Conservation (phyloP, 2,113 vertebrate species). For the Tetrax tetrax region DNA sequence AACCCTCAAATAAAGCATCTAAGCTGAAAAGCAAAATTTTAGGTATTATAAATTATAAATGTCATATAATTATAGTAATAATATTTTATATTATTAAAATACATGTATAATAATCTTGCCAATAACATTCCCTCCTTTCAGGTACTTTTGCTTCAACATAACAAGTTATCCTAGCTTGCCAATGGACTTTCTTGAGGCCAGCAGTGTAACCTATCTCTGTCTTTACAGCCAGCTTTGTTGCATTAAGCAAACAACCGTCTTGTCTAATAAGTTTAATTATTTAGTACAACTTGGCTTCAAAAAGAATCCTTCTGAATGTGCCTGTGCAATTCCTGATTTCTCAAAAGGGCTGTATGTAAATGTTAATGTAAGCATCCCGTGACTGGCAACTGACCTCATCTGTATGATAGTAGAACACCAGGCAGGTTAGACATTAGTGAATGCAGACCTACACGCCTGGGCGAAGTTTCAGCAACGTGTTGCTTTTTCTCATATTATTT, state of each 20-base stretch:
- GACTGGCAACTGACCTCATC: slow-evolving; percentile 62
- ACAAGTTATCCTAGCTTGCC: slow-evolving; percentile 72
- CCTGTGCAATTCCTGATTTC: slow-evolving; percentile 76
- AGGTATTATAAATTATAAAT: background rate
- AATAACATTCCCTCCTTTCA: slow-evolving; percentile 56
- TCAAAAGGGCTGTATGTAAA: slow-evolving; percentile 72
- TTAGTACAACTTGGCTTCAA: slow-evolving; percentile 63
- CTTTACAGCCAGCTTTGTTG: slow-evolving; percentile 70
- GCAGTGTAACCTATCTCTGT: slow-evolving; percentile 63
- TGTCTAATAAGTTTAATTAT: background rate
- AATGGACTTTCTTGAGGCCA: slow-evolving; percentile 51
- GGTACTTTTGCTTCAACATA: slow-evolving; percentile 74
- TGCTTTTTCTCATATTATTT: slow-evolving; percentile 69
- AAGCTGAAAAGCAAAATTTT: slow-evolving; percentile 37
- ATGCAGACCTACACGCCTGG: slow-evolving; percentile 64
- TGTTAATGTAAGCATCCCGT: slow-evolving; percentile 60
- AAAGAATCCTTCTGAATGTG: slow-evolving; percentile 80
- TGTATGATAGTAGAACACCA: slow-evolving; percentile 62
- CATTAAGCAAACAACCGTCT: slow-evolving; percentile 73
- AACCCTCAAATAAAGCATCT: slow-evolving; percentile 71
- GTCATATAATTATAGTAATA: background rate
- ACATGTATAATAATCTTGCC: slow-evolving; percentile 34
- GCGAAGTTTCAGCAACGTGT: slow-evolving; percentile 23
- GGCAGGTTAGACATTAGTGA: slow-evolving; percentile 34
- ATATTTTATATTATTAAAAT: background rate